Evolutionary conservation across 2,113 vertebrate genomes (phyloP).

Genomic region (Stegostoma tigrinum): DNA sequence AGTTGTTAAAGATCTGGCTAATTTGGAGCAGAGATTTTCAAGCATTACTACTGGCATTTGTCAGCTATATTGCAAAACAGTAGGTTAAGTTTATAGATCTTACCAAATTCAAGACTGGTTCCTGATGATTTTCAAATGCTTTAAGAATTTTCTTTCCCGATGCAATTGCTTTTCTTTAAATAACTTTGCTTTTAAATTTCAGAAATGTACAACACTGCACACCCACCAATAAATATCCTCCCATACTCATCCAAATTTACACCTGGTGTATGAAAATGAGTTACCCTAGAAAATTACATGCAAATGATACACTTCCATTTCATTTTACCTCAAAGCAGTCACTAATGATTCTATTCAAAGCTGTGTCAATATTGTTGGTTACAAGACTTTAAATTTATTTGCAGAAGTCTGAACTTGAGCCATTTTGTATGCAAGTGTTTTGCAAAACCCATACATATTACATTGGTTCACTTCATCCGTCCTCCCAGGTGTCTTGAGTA

Average conservation of each 20-base stretch:
- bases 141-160: not conserved
- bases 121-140: not conserved
- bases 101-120: not conserved
- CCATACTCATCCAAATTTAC: not conserved
- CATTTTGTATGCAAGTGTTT: not conserved
- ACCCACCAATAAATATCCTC: not conserved
- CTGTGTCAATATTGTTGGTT: not conserved
- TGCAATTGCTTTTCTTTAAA: not conserved
- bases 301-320: not conserved
- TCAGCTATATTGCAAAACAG: not conserved
- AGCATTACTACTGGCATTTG: no score
- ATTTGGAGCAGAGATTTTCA: no score
- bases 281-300: not conserved
- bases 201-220: not conserved
- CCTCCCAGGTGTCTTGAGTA: not conserved
- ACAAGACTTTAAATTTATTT: not conserved
- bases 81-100: not conserved
- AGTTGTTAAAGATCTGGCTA: no score
- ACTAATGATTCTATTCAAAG: not conserved
- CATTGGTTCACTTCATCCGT: not conserved
- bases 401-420: not conserved
- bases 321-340: not conserved
- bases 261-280: not conserved
- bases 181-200: not conserved
- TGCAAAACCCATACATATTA: not conserved